phyloP scores from a whole-genome alignment of 2,888 invertebrate species.

The Zonitis immaculata region DNA sequence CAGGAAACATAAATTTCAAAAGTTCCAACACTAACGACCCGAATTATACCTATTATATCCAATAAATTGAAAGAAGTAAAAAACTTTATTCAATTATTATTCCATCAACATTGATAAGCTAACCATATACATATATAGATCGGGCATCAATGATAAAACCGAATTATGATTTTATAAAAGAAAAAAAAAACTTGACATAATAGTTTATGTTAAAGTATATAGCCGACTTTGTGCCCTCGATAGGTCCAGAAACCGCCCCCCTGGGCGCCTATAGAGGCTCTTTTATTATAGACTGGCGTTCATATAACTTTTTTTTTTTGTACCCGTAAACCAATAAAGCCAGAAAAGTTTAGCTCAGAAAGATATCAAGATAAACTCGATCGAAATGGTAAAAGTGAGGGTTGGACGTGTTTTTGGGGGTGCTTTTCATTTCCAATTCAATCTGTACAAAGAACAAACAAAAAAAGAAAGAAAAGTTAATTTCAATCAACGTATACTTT shows the following conservation, averaged over 20 bases:
- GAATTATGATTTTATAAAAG: too few species aligned
- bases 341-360: conserved; percentile 23
- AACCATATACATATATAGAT: too few species aligned
- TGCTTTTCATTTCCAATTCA: neutral
- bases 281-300: conserved; percentile 9
- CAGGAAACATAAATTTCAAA: neutral
- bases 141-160: too few species aligned
- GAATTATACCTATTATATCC: neutral
- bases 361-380: conserved; percentile 27
- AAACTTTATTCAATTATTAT: too few species aligned
- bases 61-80: too few species aligned
- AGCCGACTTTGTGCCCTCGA: neutral
- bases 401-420: conserved; percentile 10
- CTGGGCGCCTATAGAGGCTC: conserved; percentile 5
- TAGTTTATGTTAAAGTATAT: neutral
- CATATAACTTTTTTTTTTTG: conserved; percentile 27
- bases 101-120: too few species aligned
- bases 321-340: conserved; percentile 28
- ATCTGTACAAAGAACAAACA: too few species aligned
- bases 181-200: neutral
- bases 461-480: too few species aligned
- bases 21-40: neutral
- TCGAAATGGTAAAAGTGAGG: conserved; percentile 15
- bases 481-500: too few species aligned
- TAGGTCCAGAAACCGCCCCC: conserved; percentile 10